Base-by-base conservation (phyloP, 2,797 vertebrate genomes). In the Ctenopoma kingsleyae region DNA sequence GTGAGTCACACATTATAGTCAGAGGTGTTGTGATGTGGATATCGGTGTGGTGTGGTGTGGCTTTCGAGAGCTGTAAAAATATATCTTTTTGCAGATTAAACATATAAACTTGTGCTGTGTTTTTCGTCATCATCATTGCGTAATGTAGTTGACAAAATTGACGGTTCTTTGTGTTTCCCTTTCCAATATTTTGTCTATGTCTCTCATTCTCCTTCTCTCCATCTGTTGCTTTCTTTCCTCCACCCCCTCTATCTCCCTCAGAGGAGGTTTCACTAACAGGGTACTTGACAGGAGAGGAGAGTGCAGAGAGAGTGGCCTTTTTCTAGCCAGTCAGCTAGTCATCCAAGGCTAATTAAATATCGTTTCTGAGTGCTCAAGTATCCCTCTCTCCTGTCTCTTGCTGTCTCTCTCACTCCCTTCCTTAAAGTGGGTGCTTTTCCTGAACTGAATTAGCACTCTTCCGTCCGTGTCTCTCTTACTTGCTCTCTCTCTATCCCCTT, bases 341-440 rank as follows among this genome's bases (percentile, higher is more conserved):
- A 87, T 88, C 83, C 85, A 84, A 80, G 68, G 83, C 89, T 92
- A 93, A 93, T 93, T 92, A 91, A 92, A 92, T 92, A 87, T 75
- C 60, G 43, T 71, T 87, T 84, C 79, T 61, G 71, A 78, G 71
- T 58, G 48, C 67, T 85, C 49, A 35, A 78, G 72, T 78, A 74
- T 44, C 74, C 76, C 76, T 60, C 49, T 41, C 47, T 61, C 57
- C 69, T 67, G 13, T 66, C 65, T 86, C 59, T 71, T 16, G 4
- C 70, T 64, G 41, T 71, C 67, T 77, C 70, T 59, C 63, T 69
- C 17, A 5, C 73, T 74, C 74, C 41, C 60, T 71, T 67, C 44
- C 46, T 82, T 78, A 74, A 69, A 82, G 76, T 80, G 75, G 71
- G 27, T 81, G 79, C 76, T 80, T 82, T 74, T 79, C 67, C 63